phyloP scores from a whole-genome alignment of 1,140 invertebrate species.

The Drosophila tani region DNA sequence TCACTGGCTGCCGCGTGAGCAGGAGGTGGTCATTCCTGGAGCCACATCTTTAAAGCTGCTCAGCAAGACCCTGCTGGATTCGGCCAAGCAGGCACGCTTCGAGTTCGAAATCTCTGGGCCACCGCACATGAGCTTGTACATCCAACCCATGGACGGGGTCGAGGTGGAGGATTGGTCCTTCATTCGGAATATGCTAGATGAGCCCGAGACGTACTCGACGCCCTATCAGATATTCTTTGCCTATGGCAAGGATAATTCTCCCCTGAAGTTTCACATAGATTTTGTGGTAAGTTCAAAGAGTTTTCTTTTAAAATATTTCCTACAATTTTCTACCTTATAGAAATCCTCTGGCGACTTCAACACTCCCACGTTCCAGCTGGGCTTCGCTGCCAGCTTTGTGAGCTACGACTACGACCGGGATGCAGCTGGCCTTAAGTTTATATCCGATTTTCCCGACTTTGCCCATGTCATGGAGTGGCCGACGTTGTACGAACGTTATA shows the following conservation, averaged over 20 bases:
- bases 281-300: slow-evolving; percentile 85
- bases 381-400: slow-evolving; percentile 68
- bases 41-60: slow-evolving; percentile 33
- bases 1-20: slow-evolving; percentile 60
- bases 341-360: slow-evolving; percentile 48
- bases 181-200: slow-evolving; percentile 85
- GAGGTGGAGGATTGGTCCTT: slow-evolving; percentile 88
- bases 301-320: background rate
- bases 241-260: slow-evolving; percentile 87
- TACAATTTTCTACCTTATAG: slow-evolving; percentile 10
- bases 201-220: slow-evolving; percentile 86
- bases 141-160: slow-evolving; percentile 87
- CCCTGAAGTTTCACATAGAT: slow-evolving; percentile 87
- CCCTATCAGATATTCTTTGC: slow-evolving; percentile 90
- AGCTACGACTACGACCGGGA: slow-evolving; percentile 67
- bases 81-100: slow-evolving; percentile 35
- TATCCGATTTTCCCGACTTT: slow-evolving; percentile 69
- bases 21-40: slow-evolving; percentile 53
- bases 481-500: slow-evolving; percentile 70
- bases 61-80: slow-evolving; percentile 33
- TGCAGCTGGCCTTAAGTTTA: slow-evolving; percentile 54
- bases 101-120: slow-evolving; percentile 86
- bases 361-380: slow-evolving; percentile 63
- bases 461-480: slow-evolving; percentile 78
- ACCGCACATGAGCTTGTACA: slow-evolving; percentile 89